A percentile compares a stretch with the other conserved stretches of the same genome.
Evolutionary conservation across 1,140 invertebrate genomes (phyloP).

Genomic region (Anoplophora glabripennis): DNA sequence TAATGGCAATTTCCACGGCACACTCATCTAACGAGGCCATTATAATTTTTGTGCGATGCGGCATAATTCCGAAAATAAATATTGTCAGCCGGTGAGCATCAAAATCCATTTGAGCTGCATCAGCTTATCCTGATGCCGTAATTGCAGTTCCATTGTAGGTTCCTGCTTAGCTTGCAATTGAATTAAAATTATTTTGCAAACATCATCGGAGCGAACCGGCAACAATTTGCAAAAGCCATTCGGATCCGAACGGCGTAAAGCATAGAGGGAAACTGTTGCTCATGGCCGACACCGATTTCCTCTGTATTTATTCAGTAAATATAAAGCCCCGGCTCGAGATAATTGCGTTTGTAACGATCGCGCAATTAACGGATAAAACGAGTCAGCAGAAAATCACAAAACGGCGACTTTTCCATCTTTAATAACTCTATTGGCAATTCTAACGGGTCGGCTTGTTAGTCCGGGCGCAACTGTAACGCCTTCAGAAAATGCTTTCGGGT

Average conservation of each 20-base stretch:
- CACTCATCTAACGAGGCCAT: no score
- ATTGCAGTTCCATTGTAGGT: background rate
- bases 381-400: constrained; percentile 39
- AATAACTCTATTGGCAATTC: constrained; percentile 10
- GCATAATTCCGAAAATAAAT: no score
- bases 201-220: background rate
- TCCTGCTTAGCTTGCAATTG: background rate
- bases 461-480: no score
- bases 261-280: constrained; percentile 14
- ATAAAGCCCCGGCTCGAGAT: constrained; percentile 39
- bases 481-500: no score
- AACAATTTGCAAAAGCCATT: constrained; percentile 7
- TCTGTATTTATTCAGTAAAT: constrained; percentile 44
- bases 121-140: background rate
- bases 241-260: constrained; percentile 6
- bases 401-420: constrained; percentile 10
- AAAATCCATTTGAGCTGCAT: no score
- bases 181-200: constrained; percentile 3
- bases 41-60: no score
- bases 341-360: constrained; percentile 47
- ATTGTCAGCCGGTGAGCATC: no score
- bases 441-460: constrained; percentile 6
- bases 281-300: constrained; percentile 32
- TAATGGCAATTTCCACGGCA: no score
- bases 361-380: constrained; percentile 43